Percentiles rank a stretch among this genome's conserved stretches.
These are phyloP conservation scores for Ictalurus punctatus DNA, from an alignment of 2,113 vertebrate species.

Conservation along the genomic window DNA sequence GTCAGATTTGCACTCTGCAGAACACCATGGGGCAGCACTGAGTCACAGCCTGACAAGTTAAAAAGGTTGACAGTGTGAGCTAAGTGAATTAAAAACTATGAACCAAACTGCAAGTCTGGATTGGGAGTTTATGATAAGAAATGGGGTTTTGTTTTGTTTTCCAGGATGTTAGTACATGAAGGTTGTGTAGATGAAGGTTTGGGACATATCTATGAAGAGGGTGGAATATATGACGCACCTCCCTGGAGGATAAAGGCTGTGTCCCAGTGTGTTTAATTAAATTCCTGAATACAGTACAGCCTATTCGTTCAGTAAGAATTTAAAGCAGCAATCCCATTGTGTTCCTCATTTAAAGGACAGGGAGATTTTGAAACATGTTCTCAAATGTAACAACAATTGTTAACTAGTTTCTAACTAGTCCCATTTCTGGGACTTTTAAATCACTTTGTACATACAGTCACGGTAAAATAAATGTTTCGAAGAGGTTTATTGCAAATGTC, in stretches of 20 bases:
- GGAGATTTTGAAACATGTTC: background rate
- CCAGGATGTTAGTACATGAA: background rate
- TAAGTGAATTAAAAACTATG: background rate
- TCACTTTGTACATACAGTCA: background rate
- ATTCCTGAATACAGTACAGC: background rate
- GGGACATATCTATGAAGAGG: background rate
- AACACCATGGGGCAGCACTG: slow-evolving; percentile 32
- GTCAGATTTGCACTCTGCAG: background rate
- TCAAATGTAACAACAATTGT: background rate
- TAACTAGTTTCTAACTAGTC: background rate
- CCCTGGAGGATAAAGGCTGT: background rate
- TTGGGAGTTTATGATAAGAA: background rate
- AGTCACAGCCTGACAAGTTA: background rate
- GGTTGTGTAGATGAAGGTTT: background rate
- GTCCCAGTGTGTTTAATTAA: background rate
- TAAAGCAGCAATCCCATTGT: background rate
- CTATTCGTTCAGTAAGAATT: background rate
- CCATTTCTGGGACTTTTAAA: background rate
- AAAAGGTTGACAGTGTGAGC: background rate
- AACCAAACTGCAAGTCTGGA: background rate
- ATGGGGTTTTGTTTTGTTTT: background rate
- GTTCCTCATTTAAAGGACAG: background rate
- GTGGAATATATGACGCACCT: background rate
- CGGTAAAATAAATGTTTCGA: background rate
- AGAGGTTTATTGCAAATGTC: background rate